Percentiles rank a stretch among this genome's conserved stretches.
Conservation (phyloP, 1,140 invertebrate species). For the Paraescarpia echinospica region DNA sequence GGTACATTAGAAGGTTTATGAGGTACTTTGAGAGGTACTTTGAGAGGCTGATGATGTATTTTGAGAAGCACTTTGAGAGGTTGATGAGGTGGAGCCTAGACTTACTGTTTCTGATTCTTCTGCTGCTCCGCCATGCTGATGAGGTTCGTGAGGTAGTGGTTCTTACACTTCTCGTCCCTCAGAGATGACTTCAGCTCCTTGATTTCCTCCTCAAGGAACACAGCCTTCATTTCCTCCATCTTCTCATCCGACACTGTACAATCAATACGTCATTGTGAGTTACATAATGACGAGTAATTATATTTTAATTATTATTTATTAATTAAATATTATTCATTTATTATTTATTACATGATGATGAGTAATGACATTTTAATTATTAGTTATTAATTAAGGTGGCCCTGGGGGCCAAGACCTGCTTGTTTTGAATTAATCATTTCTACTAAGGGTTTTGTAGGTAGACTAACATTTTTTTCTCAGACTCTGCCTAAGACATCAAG, state of each 20-base stretch:
- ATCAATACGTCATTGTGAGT: background rate
- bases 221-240: constrained; percentile 15
- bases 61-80: background rate
- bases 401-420: too few species aligned
- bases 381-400: too few species aligned
- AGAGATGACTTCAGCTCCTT: constrained; percentile 51
- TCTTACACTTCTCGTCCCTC: constrained; percentile 48
- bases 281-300: too few species aligned
- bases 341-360: too few species aligned
- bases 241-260: constrained; percentile 12
- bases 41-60: background rate
- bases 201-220: constrained; percentile 52
- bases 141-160: constrained; percentile 48
- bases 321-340: too few species aligned
- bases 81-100: background rate
- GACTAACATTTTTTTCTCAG: too few species aligned
- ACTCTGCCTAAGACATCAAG: too few species aligned
- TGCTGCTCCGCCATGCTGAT: constrained; percentile 33
- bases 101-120: constrained; percentile 43
- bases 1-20: background rate
- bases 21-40: background rate
- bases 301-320: too few species aligned
- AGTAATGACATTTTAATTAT: too few species aligned
- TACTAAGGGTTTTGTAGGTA: too few species aligned
- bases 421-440: too few species aligned